Evolutionary conservation across 1,140 invertebrate genomes (phyloP), one percentile per base, ranked within the genome.

Genomic region (Asobara japonica): DNA sequence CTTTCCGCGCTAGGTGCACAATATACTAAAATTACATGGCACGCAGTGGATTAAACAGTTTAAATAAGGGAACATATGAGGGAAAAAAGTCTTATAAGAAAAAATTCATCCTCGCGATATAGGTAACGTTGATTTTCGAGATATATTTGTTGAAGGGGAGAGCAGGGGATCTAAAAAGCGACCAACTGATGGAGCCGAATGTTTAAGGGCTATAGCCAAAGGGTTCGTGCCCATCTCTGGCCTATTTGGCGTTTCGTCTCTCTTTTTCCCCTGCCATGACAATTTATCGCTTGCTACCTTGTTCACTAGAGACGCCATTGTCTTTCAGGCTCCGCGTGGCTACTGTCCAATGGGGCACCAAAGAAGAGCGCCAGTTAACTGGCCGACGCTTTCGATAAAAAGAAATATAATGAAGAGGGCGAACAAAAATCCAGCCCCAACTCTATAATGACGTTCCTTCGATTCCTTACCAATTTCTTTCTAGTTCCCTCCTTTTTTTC

Each of bases 331-430:
- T 4, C 45, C 45, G 45, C 45, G 45, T 51, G 45, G 51, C 51
- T 56, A 56, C 51, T 56, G 51, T 56, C 51, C 51, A 56, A 56
- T 25, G 51, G 22, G 8, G 51, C 18, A 27, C 51, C 51, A 56
- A 56, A 56, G 51, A 20, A 25, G 51, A 56, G 51, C 51, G 51
- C 51, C 51, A 56, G 51, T 56, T 56, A 56, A 56, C 51, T 56
- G 25, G 51, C 51, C 51, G 51, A 56, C 22, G 1, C 22, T 56
- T 56, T 56, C 22, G 4, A 10, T 56, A 56, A 27, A 56, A 45
- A 45, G 36, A 38, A 38, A 38, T 38, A 45, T 45, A 56, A 56
- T 56, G 20, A 13, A 56, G 8, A 56, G 22, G 51, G 8, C 3
- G 11, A 20, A 27, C 18, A 56, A 56, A 56, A 56, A 25, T 25